These are phyloP conservation scores for Neosilurus mollespiculum DNA, from an alignment of 2,797 vertebrate species.

Conservation along the genomic window DNA sequence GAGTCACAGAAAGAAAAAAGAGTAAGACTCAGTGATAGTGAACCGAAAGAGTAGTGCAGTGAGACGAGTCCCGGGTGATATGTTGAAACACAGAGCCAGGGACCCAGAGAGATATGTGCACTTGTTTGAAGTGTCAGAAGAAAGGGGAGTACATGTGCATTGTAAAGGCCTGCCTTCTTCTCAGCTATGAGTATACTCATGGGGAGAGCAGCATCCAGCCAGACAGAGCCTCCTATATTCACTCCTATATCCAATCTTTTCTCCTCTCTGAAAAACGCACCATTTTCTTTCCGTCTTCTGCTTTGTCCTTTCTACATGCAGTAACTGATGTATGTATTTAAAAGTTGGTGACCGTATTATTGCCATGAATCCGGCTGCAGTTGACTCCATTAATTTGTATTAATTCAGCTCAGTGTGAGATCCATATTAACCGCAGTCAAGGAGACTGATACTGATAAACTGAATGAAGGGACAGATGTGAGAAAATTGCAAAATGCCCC, in stretches of 20 bases:
- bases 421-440: conserved; percentile 52
- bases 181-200: conserved; percentile 29
- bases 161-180: conserved; percentile 40
- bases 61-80: not conserved
- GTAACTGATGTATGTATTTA: conserved; percentile 50
- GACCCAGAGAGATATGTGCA: conserved; percentile 21
- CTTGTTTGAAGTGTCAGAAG: conserved; percentile 50
- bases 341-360: conserved; percentile 6
- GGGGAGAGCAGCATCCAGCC: conserved; percentile 22
- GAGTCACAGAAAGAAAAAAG: not conserved
- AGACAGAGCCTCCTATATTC: conserved; percentile 43
- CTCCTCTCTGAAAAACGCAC: not conserved
- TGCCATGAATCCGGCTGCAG: conserved; percentile 44
- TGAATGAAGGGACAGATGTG: conserved; percentile 49
- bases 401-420: conserved; percentile 57
- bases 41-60: conserved; percentile 13
- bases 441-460: conserved; percentile 52
- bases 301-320: conserved; percentile 26
- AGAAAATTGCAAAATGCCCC: conserved; percentile 49
- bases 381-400: conserved; percentile 56
- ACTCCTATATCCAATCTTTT: not conserved
- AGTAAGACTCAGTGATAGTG: not conserved
- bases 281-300: not conserved
- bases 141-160: conserved; percentile 30
- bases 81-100: not conserved